Evolutionary conservation across 2,888 invertebrate genomes (phyloP).

Genomic region (Brachyptera putata): DNA sequence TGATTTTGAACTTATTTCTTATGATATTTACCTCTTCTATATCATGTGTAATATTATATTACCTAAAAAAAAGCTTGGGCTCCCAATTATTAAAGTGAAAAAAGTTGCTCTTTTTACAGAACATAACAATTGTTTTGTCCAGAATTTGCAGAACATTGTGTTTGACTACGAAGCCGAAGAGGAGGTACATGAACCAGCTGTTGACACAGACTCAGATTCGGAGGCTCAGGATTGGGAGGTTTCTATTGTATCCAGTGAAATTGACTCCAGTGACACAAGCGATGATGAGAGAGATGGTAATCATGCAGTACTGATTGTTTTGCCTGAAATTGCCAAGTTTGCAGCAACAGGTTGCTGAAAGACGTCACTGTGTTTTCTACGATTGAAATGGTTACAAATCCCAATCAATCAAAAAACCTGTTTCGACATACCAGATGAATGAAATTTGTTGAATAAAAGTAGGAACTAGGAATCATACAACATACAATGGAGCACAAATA

Average conservation of each 20-base stretch:
- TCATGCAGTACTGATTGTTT: conserved; percentile 54
- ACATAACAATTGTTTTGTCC: no score
- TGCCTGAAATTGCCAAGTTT: conserved; percentile 57
- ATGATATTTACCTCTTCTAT: background rate
- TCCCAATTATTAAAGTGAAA: no score
- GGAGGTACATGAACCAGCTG: no score
- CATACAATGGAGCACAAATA: no score
- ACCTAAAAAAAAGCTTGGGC: conserved; percentile 33
- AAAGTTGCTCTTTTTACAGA: no score
- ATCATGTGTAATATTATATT: conserved; percentile 38
- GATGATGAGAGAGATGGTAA: conserved; percentile 53
- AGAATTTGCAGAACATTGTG: conserved; percentile 6
- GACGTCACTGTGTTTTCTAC: background rate
- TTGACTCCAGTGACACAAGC: conserved; percentile 58
- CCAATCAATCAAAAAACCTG: no score
- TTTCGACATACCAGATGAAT: no score
- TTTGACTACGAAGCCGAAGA: background rate
- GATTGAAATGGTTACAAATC: no score
- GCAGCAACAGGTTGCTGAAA: conserved; percentile 45
- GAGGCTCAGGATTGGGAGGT: conserved; percentile 57
- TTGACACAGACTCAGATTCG: conserved; percentile 39
- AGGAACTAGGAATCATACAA: no score
- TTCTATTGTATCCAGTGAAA: conserved; percentile 56
- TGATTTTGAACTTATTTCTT: no score
- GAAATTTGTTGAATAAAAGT: no score